Base-by-base conservation (phyloP, 2,888 invertebrate species). In the Tinea semifulvella region DNA sequence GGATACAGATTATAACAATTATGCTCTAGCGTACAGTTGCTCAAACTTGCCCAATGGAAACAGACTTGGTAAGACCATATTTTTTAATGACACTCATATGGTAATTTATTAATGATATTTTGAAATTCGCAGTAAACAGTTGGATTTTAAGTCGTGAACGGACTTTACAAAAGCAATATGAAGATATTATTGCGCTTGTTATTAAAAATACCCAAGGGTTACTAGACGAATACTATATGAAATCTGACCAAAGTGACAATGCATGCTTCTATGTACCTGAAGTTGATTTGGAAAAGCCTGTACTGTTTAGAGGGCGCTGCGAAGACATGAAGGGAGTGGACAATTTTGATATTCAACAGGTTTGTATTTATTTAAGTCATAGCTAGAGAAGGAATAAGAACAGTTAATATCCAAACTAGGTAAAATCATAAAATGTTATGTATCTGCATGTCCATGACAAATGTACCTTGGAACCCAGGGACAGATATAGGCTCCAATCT, bases 211-310 rank as follows among this genome's bases (percentile, higher is more conserved):
- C 72, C 1, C 63, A 66, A 48, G 79, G 75, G 42, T 68, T 79
- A 0, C 26, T 42, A 1, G 49, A 65, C 43, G 55, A 58, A 0
- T 77, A 66, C 50, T 79, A 74, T 49, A 43, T 43, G n/a, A 1
- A 44, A 1, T 73, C 69, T 8, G 57, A 55, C 31, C 79, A 80
- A 46, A 55, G 53, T 2, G 65, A 62, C n/a, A 69, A 61, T 1
- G 61, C 58, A 26, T 77, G 77, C 53, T 76, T 75, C 60, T 76
- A 74, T 45, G 52, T 76, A 3, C 77, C 77, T 1, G 58, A 59
- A 26, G 47, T 65, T 0, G 52, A 63, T 14, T 47, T 51, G 2
- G 50, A 60, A 17, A 48, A 51, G 25, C 62, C 67, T 0, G 61
- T 68, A 0, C 17, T 56, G 5, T 74, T 75, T 42, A 67, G 75